These are phyloP conservation scores for Chymomyza caudatula DNA, from an alignment of 2,888 invertebrate genomes.

Conservation along the genomic window DNA sequence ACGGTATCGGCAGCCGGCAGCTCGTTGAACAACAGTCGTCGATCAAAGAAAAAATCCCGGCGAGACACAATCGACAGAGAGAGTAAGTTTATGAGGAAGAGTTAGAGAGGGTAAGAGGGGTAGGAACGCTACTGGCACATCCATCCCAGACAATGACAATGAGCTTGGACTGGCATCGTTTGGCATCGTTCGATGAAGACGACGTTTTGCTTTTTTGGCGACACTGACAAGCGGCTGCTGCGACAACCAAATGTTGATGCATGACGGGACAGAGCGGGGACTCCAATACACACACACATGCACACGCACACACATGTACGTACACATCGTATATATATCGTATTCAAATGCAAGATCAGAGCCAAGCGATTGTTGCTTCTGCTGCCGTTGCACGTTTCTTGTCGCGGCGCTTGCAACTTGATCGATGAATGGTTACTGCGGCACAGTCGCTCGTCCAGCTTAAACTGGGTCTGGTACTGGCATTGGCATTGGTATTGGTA, in stretches of 20 bases:
- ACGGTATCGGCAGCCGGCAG: constrained; percentile 53
- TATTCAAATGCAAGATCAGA: constrained; percentile 7
- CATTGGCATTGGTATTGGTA: too few species aligned
- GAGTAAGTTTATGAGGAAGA: constrained; percentile 9
- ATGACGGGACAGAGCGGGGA: background rate
- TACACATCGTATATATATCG: background rate
- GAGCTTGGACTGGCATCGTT: constrained; percentile 10
- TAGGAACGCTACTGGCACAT: background rate
- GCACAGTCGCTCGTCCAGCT: background rate
- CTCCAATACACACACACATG: background rate
- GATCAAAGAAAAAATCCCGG: constrained; percentile 68
- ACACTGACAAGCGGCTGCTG: constrained; percentile 61
- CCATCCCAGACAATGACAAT: constrained; percentile 13
- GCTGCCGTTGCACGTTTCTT: constrained; percentile 52
- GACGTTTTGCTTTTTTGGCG: constrained; percentile 72
- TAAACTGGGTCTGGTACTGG: constrained; percentile 14
- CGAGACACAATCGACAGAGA: constrained; percentile 35
- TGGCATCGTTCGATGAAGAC: constrained; percentile 57
- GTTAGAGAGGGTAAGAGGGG: background rate
- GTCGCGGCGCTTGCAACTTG: constrained; percentile 70
- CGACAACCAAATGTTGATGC: constrained; percentile 43
- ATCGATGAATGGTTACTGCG: constrained; percentile 67
- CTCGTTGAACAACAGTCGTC: constrained; percentile 52
- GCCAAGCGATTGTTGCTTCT: background rate
- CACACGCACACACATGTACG: background rate